A percentile compares a stretch with the other conserved stretches of the same genome.
Evolutionary conservation across 1,140 invertebrate genomes (phyloP).

Genomic region (Drosophila nannoptera): DNA sequence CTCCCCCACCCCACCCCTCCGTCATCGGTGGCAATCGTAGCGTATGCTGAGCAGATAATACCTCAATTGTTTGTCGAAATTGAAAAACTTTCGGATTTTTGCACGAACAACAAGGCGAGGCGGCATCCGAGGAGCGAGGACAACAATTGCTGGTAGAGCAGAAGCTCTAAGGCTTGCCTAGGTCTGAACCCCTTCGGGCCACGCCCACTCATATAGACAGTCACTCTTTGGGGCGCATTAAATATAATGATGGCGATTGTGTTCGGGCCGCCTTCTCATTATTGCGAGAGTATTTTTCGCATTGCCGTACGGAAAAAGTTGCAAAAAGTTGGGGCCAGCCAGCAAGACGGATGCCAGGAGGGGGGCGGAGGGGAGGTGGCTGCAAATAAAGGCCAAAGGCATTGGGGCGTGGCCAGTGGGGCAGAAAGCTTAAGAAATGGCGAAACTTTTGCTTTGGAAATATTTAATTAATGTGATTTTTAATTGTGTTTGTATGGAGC

Average conservation of each 20-base stretch:
- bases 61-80: slow-evolving; percentile 76
- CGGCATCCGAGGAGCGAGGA: slow-evolving; percentile 4
- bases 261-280: slow-evolving; percentile 52
- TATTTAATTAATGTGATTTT: slow-evolving; percentile 78
- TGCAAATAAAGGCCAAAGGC: slow-evolving; percentile 54
- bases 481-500: slow-evolving; percentile 61
- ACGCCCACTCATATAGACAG: not conserved
- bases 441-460: slow-evolving; percentile 73
- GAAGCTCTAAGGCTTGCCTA: slow-evolving; percentile 36
- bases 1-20: not conserved
- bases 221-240: slow-evolving; percentile 65
- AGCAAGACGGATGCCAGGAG: not conserved
- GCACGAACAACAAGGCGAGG: slow-evolving; percentile 10
- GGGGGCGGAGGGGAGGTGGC: slow-evolving; percentile 14
- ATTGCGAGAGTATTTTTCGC: slow-evolving; percentile 66
- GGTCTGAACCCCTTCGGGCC: not conserved
- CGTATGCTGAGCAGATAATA: slow-evolving; percentile 54
- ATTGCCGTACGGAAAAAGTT: slow-evolving; percentile 66
- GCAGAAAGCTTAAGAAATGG: slow-evolving; percentile 65
- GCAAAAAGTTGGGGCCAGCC: slow-evolving; percentile 55
- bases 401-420: slow-evolving; percentile 48
- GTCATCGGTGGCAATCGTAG: not conserved
- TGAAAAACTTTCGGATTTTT: slow-evolving; percentile 70
- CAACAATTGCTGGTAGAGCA: slow-evolving; percentile 46
- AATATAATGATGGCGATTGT: slow-evolving; percentile 74